Evolutionary conservation across 2,888 invertebrate species (phyloP), one percentile per base, ranked within the genome.

Genomic region (Macrophya annulata): DNA sequence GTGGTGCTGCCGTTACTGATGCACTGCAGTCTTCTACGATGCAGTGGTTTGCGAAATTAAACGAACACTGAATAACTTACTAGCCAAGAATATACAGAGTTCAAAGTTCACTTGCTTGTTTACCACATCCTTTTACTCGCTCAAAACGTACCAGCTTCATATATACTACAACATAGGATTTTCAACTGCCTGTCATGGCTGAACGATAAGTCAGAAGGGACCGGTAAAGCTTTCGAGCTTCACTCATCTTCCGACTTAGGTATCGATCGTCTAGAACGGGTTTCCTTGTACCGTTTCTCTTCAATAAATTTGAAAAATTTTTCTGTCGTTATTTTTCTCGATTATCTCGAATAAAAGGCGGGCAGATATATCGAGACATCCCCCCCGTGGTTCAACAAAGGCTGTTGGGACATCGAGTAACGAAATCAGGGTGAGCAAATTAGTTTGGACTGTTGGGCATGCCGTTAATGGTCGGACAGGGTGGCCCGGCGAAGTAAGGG

Each of bases 381-480:
- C 43, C 74, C 74, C 15, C 21, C 15, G 55, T 31, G 45, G 25
- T 25, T 81, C 62, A 37, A 43, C 43, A 62, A 81, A 62, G 62
- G 62, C 59, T 12, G 31, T 81, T 43, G 81, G 81, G 40, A 15
- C 43, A 40, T 62, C 81, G 81, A 12, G 62, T 62, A 62, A 81
- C 81, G 81, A 62, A 81, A 81, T 81, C 81, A 81, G n/a, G 62
- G 62, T 17, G 68, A 65, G 62, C 45, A 84, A 85, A 76, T 85
- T 71, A 84, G 59, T 76, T 83, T 31, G 68, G 76, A 84, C 84
- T 84, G 83, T 71, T 55, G 31, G 74, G 85, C 40, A 79, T 85
- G 76, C 48, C 48, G 84, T 59, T 84, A 55, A 86, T 77, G 84
- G 37, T 37, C 48, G 48, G 84, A 10, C 43, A 48, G 51, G 77